A percentile compares a stretch with the other conserved stretches of the same genome.
phyloP scores from a whole-genome alignment of 2,113 vertebrate species.

The Forbesichthys papilliferus region DNA sequence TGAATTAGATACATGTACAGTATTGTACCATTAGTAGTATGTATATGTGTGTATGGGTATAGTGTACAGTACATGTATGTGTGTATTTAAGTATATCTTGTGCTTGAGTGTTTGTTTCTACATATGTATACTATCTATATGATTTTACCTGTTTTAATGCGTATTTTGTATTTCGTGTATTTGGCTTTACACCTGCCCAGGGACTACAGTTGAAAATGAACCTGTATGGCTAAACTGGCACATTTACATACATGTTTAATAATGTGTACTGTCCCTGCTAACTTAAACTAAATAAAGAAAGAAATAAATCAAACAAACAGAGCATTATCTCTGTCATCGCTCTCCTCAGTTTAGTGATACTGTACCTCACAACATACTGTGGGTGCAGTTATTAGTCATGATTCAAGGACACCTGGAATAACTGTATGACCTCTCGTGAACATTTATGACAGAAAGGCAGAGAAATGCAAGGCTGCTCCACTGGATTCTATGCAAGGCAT shows the following conservation, averaged over 20 bases:
- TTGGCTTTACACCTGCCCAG: neutral
- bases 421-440: no score
- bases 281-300: neutral
- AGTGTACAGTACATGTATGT: no score
- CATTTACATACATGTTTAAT: neutral
- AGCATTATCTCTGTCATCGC: no score
- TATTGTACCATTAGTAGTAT: neutral
- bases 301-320: no score
- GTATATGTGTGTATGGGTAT: no score
- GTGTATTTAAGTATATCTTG: neutral
- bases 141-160: neutral
- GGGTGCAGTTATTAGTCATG: no score
- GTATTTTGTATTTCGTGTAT: neutral
- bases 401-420: no score
- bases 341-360: no score
- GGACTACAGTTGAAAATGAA: neutral
- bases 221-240: neutral
- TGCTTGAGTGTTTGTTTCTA: neutral
- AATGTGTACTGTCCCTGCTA: neutral
- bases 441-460: no score
- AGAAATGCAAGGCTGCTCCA: no score
- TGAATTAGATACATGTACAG: neutral
- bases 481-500: no score
- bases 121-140: neutral
- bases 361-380: no score